Base-by-base conservation (phyloP, 2,888 invertebrate species). In the Platycnemis pennipes region DNA sequence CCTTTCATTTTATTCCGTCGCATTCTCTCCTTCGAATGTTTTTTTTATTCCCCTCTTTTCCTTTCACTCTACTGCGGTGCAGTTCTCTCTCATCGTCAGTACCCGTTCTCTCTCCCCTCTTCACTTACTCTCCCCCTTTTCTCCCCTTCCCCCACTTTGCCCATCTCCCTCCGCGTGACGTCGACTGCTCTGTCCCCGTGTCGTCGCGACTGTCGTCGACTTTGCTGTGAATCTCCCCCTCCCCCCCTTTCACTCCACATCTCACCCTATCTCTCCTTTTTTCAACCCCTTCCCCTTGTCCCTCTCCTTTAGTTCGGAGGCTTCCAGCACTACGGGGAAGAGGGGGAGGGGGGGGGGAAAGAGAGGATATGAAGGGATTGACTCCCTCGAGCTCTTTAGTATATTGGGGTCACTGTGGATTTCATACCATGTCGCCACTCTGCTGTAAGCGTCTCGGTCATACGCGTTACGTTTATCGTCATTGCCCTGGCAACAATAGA, bases 151-250 rank as follows among this genome's bases (percentile, higher is more conserved):
- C 37, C 26, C 63, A 26, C 26, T 63, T 63, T 26, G 8, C 49
- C 49, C 16, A 49, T n/a, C 49, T 8, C 69, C n/a, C 31, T 37
- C 11, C 26, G 31, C 16, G 31, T 77, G 77, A 77, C 77, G 77
- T 77, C 77, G 77, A 77, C 77, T 77, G 77, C 77, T 77, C 77
- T 77, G 37, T 77, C 37, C 26, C 31, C 63, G 63, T 63, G 63
- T n/a, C 22, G 63, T 63, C 63, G 63, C 63, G 63, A 63, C 63
- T 63, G 63, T 63, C 63, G 63, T 63, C 63, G 63, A n/a, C 26
- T 26, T 11, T 63, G 63, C 63, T n/a, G 63, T 63, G 63, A 26
- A 63, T 63, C 63, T 63, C 16, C 63, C 63, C n/a, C 63, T 22
- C 56, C n/a, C 63, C 63, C 26, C 63, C 63, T n/a, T 7, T 63